Percentiles rank a stretch among this genome's conserved stretches.
Conservation (phyloP, 2,797 vertebrate genomes). For the Enteromius fasciolatus region DNA sequence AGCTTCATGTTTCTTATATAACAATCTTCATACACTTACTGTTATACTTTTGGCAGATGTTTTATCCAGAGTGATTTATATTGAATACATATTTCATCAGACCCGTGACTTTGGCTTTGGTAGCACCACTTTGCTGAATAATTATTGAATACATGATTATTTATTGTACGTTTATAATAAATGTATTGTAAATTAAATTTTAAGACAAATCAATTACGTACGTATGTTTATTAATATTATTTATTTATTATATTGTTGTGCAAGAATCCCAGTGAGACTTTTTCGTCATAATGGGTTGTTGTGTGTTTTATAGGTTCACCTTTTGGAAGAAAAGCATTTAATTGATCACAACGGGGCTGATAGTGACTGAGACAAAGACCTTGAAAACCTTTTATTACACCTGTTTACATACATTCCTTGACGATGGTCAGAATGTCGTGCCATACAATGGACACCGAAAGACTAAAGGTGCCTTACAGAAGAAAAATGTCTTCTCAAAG, state of each 20-base stretch:
- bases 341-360: constrained; percentile 41
- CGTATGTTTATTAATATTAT: background rate
- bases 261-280: background rate
- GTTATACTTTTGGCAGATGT: background rate
- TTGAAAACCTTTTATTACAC: background rate
- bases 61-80: background rate
- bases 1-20: background rate
- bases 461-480: constrained; percentile 29
- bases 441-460: background rate
- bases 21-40: background rate
- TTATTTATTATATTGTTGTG: no score
- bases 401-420: background rate
- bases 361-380: constrained; percentile 42
- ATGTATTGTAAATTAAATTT: background rate
- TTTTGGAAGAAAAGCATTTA: constrained; percentile 50
- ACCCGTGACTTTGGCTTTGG: background rate
- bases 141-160: background rate
- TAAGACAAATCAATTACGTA: background rate
- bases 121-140: background rate
- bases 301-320: constrained; percentile 46
- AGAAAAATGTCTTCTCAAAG: constrained; percentile 1
- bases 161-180: background rate
- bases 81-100: background rate
- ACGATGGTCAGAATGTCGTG: background rate
- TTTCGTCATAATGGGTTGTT: background rate